Conservation (phyloP, 2,888 invertebrate species). For the Eupithecia insigniata region DNA sequence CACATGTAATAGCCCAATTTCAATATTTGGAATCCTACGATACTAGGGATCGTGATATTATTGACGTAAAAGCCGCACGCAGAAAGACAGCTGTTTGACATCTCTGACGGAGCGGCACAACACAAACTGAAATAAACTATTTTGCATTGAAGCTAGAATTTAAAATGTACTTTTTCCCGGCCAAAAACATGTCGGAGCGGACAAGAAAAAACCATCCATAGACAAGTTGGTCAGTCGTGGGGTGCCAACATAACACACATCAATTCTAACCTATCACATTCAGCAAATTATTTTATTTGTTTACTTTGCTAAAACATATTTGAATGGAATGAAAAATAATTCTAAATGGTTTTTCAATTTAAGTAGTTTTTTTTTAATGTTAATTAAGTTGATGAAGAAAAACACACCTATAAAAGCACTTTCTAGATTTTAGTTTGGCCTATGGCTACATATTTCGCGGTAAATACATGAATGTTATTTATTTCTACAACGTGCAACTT, state of each 20-base stretch:
- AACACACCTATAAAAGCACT: background rate
- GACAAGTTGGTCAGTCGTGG: background rate
- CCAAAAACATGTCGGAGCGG: no score
- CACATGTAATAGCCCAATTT: no score
- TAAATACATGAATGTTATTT: constrained; percentile 43
- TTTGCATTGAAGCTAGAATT: no score
- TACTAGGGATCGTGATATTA: no score
- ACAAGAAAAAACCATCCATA: constrained; percentile 12
- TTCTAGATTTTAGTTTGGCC: background rate
- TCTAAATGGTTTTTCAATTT: background rate
- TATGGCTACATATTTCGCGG: constrained; percentile 51
- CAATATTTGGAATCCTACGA: no score
- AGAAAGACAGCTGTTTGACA: no score
- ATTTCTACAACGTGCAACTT: constrained; percentile 32
- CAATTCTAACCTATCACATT: constrained; percentile 25
- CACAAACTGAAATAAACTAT: no score
- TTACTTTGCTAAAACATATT: background rate
- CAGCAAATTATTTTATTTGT: background rate
- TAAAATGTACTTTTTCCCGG: no score
- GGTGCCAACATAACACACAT: constrained; percentile 25
- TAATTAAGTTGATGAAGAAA: background rate
- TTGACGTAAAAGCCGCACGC: no score
- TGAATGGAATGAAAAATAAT: background rate
- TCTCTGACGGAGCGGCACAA: no score
- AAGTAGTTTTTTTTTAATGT: no score